These are phyloP conservation scores for Gobius niger DNA, from an alignment of 2,113 vertebrate genomes.

Conservation along the genomic window DNA sequence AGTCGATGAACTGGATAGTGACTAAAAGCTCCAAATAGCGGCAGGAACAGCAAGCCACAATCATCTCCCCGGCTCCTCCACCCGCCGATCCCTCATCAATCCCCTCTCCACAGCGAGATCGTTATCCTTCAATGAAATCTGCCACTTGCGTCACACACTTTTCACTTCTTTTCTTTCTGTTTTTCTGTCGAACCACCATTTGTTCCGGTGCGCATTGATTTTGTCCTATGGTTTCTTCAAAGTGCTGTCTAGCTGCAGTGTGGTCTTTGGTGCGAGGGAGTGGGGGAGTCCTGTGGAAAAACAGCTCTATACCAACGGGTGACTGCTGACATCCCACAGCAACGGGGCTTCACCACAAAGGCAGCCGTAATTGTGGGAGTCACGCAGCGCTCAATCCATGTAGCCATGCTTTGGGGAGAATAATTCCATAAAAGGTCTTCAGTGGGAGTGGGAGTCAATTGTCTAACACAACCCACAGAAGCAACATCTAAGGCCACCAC, in stretches of 20 bases:
- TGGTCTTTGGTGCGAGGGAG: constrained; percentile 1
- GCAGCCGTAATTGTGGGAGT: constrained; percentile 35
- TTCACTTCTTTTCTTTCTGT: not conserved
- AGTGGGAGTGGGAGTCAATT: constrained; percentile 52
- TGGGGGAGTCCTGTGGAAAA: constrained; percentile 8
- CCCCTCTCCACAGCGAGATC: not conserved
- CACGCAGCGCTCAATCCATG: constrained; percentile 49
- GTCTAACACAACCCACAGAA: constrained; percentile 43
- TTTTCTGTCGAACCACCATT: constrained; percentile 3
- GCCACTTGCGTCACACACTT: not conserved
- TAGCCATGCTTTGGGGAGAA: constrained; percentile 38
- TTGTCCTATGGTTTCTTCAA: constrained; percentile 11
- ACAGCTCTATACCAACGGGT: constrained; percentile 25
- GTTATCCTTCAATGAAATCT: constrained; percentile 14
- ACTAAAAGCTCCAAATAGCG: constrained; percentile 69
- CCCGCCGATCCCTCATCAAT: constrained; percentile 18
- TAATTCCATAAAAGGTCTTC: constrained; percentile 43
- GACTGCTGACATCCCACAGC: constrained; percentile 21
- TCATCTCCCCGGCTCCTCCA: constrained; percentile 30
- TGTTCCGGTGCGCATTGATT: constrained; percentile 1
- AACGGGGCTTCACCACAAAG: constrained; percentile 17
- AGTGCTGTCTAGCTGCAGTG: constrained; percentile 3
- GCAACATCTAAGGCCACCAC: constrained; percentile 34
- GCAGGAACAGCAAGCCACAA: constrained; percentile 52
- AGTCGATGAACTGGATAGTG: constrained; percentile 70